Evolutionary conservation across 2,888 invertebrate species (phyloP).

Genomic region (Phytoseiulus persimilis): DNA sequence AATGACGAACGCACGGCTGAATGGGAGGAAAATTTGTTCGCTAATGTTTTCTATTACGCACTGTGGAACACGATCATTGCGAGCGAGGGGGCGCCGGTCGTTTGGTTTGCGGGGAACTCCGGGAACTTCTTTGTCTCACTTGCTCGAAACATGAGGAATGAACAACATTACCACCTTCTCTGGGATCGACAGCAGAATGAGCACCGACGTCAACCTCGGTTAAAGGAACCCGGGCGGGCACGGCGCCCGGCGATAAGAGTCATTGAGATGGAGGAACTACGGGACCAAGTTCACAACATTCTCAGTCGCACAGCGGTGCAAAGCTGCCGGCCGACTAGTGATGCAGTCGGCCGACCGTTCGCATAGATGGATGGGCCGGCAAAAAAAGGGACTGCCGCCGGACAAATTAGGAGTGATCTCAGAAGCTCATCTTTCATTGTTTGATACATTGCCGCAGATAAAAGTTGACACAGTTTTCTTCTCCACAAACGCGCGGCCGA

Average conservation of each 20-base stretch:
- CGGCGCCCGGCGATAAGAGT: no score
- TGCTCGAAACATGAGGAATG: no score
- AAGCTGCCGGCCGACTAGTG: not conserved
- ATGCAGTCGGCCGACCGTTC: not conserved
- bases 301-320: not conserved
- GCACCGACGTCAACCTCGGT: not conserved
- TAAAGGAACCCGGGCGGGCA: not conserved
- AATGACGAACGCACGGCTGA: not conserved
- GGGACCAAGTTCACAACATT: not conserved
- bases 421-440: constrained; percentile 5
- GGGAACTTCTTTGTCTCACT: not conserved
- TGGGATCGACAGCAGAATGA: not conserved
- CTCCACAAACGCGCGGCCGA: not conserved
- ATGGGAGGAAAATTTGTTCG: not conserved
- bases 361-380: not conserved
- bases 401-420: not conserved
- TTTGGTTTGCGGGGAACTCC: not conserved
- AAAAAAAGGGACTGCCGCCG: not conserved
- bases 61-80: not conserved
- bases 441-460: not conserved
- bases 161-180: not conserved
- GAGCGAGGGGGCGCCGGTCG: not conserved
- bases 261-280: not conserved
- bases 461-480: not conserved
- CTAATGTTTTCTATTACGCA: not conserved